Evolutionary conservation across 2,797 vertebrate species (phyloP), one percentile per base, ranked within the genome.

Genomic region (Helicolenus hilgendorfi): DNA sequence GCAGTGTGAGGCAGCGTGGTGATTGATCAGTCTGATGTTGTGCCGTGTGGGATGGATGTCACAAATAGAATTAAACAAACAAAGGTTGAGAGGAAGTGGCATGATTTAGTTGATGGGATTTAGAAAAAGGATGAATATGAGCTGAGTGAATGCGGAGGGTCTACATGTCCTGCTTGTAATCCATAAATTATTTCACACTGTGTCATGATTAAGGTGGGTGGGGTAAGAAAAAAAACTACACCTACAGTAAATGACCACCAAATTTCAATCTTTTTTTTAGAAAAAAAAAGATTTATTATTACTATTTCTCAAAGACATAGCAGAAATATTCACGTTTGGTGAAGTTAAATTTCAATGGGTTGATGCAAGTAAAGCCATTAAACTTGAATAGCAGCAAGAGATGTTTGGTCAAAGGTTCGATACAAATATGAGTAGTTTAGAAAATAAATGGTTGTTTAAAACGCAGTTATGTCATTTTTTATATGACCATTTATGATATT

Each of bases 11-110:
- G 83, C 77, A 45, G 84, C 59, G 36, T 76, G 89, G 72, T 94
- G 94, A 96, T 96, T 96, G 96, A 97, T 97, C 83, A 85, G 93
- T 90, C 88, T 94, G 93, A 92, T 93, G 90, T 85, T 78, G 81
- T 56, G 72, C 84, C 77, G 88, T 49, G 88, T 87, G 89, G 91
- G 94, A 86, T 78, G 84, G 92, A 91, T 79, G 88, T 83, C 49
- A 53, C 89, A 68, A 78, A 87, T 79, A 63, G 75, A 91, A 89
- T 92, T 78, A 91, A 93, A 92, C 89, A 90, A 91, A 94, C 84
- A 91, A 84, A 86, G 84, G 72, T 87, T 68, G 29, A 69, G 80
- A 89, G 92, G 94, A 93, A 93, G 79, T 91, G 83, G 72, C 67
- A 71, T 82, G 83, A 91, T 94, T 91, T 86, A 88, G 87, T n/a